Evolutionary conservation across 1,140 invertebrate species (phyloP), one percentile per base, ranked within the genome.

Genomic region (Centruroides vittatus): DNA sequence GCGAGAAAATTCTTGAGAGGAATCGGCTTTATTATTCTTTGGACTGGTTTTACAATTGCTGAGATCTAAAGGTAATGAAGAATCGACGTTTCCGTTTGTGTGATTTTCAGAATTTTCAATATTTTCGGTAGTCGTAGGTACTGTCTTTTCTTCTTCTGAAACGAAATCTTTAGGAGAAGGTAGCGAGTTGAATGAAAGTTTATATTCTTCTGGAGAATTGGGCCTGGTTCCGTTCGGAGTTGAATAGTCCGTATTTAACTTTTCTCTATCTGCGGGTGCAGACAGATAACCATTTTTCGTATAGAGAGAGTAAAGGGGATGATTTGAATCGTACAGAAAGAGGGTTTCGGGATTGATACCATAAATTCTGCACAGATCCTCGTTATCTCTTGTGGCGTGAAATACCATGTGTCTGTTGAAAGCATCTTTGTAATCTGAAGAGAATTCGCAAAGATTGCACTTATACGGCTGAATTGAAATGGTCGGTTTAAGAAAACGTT

Each of bases 361-460:
- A 63, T 70, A 73, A 51, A 70, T 66, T n/a, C 67, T 71, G 51
- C 71, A 70, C 12, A 75, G 63, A 51, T 76, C 71, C 58, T 71
- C 66, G 48, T 76, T 72, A 58, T 75, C 74, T 6, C 70, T 59
- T 13, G 65, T 62, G 0, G 73, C 74, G 61, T 79, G 77, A 5
- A 72, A 66, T 53, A 78, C 61, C 55, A 77, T 67, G 65, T 80
- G 76, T 41, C 71, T 68, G 7, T 67, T 68, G 36, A 78, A 72
- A 5, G 67, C 62, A 35, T 78, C 73, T 48, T 67, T 64, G 23
- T 49, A 67, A 6, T 71, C 70, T 3, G 73, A 72, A 0, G 59
- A 59, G 65, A 75, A 78, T 36, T 70, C 70, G 66, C 78, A 79
- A 11, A 77, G 63, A 55, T 68, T 73, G 69, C 75, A 79, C 56